Base-by-base conservation (phyloP, 2,888 invertebrate genomes). In the Amblyjoppa fuscipennis region DNA sequence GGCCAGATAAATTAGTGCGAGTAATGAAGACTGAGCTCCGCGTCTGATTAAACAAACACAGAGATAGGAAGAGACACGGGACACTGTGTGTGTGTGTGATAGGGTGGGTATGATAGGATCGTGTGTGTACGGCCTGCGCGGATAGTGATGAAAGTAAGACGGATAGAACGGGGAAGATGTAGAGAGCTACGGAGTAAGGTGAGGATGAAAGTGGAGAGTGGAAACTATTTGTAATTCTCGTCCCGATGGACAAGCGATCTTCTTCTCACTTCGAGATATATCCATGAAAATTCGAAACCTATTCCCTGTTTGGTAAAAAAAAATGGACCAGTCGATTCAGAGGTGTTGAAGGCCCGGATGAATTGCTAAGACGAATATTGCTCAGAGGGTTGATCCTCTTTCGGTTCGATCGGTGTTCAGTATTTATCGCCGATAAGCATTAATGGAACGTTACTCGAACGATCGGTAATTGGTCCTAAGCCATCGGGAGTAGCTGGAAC, bases 31-130 rank as follows among this genome's bases (percentile, higher is more conserved):
- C 93, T 91, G 92, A 93, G 93, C 89, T 91, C 90, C 89, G 90
- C 89, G 92, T 92, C 92, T 93, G 93, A 93, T 93, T 93, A 93
- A 93, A 93, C 92, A 93, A 92, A 93, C 92, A 93, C 93, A 93
- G 88, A 87, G 90, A 82, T 76, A 79, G 79, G 51, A 9, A 68
- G 71, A 68, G 82, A 85, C 82, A 76, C 75, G 75, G 90, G 91
- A 90, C 90, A 90, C 89, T 87, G 90, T 59, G 66, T 56, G 31
- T 61, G 31, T 59, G 25, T 56, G 31, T 51, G 28, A 2, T 4
- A n/a, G 59, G 59, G 59, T 38, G 81, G 78, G 80, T 73, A 56
- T 76, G 73, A 49, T 79, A 16, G 16, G 45, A 49, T 49, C 45
- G 45, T 49, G 45, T 49, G 45, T 51, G 69, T 80, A 61, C 28